Base-by-base conservation (phyloP, 2,113 vertebrate genomes). In the Mastomys natalensis region DNA sequence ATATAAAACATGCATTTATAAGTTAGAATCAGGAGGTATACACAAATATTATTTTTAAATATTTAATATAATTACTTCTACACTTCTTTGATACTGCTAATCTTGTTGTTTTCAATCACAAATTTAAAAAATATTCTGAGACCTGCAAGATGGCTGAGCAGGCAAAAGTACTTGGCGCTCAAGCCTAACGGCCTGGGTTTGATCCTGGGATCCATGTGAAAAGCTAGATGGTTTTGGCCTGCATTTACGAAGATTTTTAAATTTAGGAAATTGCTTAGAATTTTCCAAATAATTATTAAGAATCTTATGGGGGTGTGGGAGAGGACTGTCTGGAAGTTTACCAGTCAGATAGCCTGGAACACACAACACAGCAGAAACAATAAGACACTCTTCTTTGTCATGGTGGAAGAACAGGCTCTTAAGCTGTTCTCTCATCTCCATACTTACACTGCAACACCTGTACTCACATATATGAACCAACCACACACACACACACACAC, bases 31-130 rank as follows among this genome's bases (percentile, higher is more conserved):
- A 94, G 73, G 89, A 89, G 29, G 43, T 24, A 81, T 15, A 48
- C 2, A 72, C 34, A 64, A 64, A 77, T 31, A 37, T 40, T 21
- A 74, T 37, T 95, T 94, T 76, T 2, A 91, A 90, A 87, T 70
- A 87, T 5, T 93, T 55, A 19, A 45, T n/a, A 55, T 90, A 90
- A 95, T 87, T 91, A 48, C 91, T 90, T 92, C 43, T 16, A 95
- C 90, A 77, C 45, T 77, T 95, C 55, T 72, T 72, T 90, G 91
- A 72, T 72, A 43, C 34, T 77, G 60, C 12, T 76, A 12, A n/a
- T 37, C 84, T 90, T 45, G 22, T 74, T 91, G 29, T 74, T 84
- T 89, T 89, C 53, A 94, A 89, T 60, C 68, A 81, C 24, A 70
- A n/a, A 43, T 10, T 21, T 74, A 74, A 34, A 81, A 80, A 93